Percentiles rank a stretch among this genome's conserved stretches.
phyloP scores from a whole-genome alignment of 2,113 vertebrate genomes.

The Myotis lucifugus region DNA sequence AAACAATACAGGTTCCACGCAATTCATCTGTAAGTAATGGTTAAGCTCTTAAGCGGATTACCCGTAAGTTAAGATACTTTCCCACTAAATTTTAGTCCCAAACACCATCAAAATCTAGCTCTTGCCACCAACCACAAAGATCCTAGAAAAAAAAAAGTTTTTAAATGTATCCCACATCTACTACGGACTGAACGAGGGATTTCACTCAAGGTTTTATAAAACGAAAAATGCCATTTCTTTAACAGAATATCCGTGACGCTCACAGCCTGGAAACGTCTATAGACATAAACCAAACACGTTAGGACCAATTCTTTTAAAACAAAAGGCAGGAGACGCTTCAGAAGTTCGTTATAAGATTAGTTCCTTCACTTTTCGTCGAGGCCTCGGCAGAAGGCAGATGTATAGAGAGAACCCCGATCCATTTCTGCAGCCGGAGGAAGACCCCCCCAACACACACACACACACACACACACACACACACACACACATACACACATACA shows the following conservation, averaged over 20 bases:
- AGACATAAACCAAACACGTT: constrained; percentile 2
- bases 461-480: too few species aligned
- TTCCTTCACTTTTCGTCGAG: constrained; percentile 77
- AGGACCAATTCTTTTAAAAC: not conserved
- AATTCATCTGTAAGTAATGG: not conserved
- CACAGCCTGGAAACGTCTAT: not conserved
- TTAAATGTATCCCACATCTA: not conserved
- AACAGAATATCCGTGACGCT: not conserved
- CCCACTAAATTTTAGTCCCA: not conserved
- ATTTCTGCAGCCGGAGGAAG: constrained; percentile 79
- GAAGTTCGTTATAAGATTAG: constrained; percentile 77
- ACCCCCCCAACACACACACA: constrained; percentile 81
- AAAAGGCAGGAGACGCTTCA: constrained; percentile 64
- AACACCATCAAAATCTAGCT: not conserved
- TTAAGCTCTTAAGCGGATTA: not conserved
- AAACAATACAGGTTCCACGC: not conserved
- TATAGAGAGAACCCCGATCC: constrained; percentile 79
- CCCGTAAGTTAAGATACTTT: not conserved
- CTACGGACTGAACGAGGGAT: not conserved
- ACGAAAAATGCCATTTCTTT: not conserved
- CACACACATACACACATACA: constrained; percentile 42
- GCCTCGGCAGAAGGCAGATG: constrained; percentile 73
- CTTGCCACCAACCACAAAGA: constrained; percentile 25
- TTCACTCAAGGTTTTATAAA: constrained; percentile 42
- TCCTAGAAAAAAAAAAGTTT: not conserved